Evolutionary conservation across 2,113 vertebrate species (phyloP), one percentile per base, ranked within the genome.

Genomic region (Rhynchomys soricoides): DNA sequence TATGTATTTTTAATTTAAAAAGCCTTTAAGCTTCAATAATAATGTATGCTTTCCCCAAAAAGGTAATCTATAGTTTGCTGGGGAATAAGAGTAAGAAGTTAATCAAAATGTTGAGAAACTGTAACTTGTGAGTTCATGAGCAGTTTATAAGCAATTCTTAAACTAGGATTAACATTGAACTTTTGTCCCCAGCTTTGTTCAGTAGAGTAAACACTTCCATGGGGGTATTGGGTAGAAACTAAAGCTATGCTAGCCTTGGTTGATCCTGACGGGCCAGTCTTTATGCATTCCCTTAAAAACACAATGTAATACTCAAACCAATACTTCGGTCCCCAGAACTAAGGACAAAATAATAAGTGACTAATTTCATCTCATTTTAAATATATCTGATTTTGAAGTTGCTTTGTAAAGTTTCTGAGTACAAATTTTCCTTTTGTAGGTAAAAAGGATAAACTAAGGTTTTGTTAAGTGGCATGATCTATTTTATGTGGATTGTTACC

Each of bases 361-460:
- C 75, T 85, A 74, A 86, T 70, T 55, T 12, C 48, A 71, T 91
- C 5, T 87, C 22, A 57, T 91, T 94, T 70, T 37, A 70, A 83
- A 7, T 13, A 57, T 86, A 2, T 43, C 34, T 62, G 40, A 81
- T 81, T 86, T 37, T 89, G 59, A 96, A 78, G 79, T 96, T 90
- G 75, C 70, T 96, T 92, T 68, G 21, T 95, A 82, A 94, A 79
- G 7, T 73, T 73, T 66, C 13, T 82, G 16, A 74, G 57, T 55
- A 13, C 34, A 70, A 2, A 62, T 62, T 88, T 90, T 50, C 19
- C 3, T 92, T 12, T 82, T 79, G 11, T 68, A 24, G 70, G 22
- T 87, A 86, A 93, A 87, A 62, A 74, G 1, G 37, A 81, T 91
- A 59, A 70, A 83, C 50, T 83, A 37, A 4, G 6, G 16, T 91